Evolutionary conservation across 2,888 invertebrate genomes (phyloP).

Genomic region (Tipula vernalis): DNA sequence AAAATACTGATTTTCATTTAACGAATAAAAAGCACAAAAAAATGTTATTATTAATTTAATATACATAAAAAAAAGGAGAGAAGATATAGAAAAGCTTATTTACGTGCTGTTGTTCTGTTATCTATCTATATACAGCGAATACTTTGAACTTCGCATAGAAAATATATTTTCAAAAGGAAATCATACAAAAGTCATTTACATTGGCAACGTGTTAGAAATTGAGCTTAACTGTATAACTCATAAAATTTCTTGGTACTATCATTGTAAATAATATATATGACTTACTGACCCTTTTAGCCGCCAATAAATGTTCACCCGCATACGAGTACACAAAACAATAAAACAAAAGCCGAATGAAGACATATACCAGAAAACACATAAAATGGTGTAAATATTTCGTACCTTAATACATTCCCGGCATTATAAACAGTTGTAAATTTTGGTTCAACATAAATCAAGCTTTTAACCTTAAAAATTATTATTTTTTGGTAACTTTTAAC

Average conservation of each 20-base stretch:
- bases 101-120: background rate
- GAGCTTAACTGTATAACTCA: background rate
- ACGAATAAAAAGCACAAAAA: background rate
- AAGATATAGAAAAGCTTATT: background rate
- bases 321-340: background rate
- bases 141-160: background rate
- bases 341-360: background rate
- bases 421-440: background rate
- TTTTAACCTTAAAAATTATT: background rate
- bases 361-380: background rate
- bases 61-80: background rate
- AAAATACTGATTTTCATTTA: conserved; percentile 8
- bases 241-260: background rate
- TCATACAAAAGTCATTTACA: background rate
- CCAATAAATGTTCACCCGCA: background rate
- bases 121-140: background rate
- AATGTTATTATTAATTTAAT: background rate
- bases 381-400: background rate
- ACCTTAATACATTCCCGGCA: background rate
- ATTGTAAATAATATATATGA: background rate
- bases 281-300: background rate
- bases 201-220: background rate
- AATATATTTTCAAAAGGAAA: background rate
- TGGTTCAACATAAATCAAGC: background rate
- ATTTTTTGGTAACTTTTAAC: background rate